A percentile compares a stretch with the other conserved stretches of the same genome.
Evolutionary conservation across 2,797 vertebrate species (phyloP).

Genomic region (Leucoraja ocellata): DNA sequence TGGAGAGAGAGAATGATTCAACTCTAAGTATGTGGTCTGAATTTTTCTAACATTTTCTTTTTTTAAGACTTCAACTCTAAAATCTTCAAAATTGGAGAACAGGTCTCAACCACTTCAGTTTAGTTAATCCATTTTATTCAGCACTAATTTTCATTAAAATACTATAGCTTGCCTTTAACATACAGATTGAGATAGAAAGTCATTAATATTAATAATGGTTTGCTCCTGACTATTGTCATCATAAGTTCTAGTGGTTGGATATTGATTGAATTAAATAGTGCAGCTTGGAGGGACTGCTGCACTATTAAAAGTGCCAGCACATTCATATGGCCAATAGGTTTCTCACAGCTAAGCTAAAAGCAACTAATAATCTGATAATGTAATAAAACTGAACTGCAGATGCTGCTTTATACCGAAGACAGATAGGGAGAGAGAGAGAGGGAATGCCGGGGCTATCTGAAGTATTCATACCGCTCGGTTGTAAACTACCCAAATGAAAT

Average conservation of each 20-base stretch:
- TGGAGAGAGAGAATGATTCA: no score
- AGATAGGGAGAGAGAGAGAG: no score
- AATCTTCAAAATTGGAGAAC: slow-evolving; percentile 1
- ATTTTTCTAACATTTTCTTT: no score
- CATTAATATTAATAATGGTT: slow-evolving; percentile 40
- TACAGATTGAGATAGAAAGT: slow-evolving; percentile 4
- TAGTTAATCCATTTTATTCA: neutral
- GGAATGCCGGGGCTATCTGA: no score
- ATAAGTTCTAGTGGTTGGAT: slow-evolving; percentile 41
- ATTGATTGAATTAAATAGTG: neutral
- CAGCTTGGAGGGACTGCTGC: neutral
- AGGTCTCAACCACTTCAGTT: neutral
- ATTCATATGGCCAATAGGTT: neutral
- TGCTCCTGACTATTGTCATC: slow-evolving; percentile 42
- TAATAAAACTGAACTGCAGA: no score
- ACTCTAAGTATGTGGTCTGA: no score
- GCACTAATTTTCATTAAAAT: neutral
- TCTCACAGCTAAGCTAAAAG: neutral
- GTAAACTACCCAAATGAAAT: no score
- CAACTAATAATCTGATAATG: neutral
- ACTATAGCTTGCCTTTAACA: neutral
- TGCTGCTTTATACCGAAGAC: no score
- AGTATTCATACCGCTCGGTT: no score
- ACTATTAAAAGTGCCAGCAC: neutral
- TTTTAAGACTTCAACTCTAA: neutral